Evolutionary conservation across 2,797 vertebrate species (phyloP).

Genomic region (Sebastes paucispinis): DNA sequence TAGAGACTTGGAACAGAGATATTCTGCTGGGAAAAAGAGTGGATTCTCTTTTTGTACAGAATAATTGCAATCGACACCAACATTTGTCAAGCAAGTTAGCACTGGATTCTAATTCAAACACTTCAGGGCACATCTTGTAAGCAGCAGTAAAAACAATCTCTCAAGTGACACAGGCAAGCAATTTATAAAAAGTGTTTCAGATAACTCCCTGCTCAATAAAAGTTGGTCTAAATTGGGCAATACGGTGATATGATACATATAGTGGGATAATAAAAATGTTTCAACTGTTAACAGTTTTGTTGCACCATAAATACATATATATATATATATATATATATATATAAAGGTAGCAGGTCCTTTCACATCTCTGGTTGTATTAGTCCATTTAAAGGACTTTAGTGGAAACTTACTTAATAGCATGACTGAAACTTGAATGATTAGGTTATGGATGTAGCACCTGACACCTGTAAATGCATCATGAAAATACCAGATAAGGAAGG

Average conservation of each 20-base stretch:
- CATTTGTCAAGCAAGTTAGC: neutral
- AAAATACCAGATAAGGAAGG: neutral
- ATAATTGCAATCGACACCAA: neutral
- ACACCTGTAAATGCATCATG: neutral
- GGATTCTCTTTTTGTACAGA: neutral
- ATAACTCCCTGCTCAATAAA: no score
- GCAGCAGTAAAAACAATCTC: neutral
- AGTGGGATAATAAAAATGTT: neutral
- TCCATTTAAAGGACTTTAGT: neutral
- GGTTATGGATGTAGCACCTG: neutral
- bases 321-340: no score
- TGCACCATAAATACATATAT: neutral
- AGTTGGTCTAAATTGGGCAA: no score
- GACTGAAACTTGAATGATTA: neutral
- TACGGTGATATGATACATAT: neutral
- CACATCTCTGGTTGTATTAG: neutral
- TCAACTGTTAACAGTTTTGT: neutral
- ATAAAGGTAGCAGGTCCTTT: neutral
- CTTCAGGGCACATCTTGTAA: neutral
- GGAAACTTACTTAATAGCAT: neutral
- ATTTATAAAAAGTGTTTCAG: no score
- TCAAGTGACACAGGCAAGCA: neutral
- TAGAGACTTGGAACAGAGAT: neutral
- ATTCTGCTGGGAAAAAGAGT: neutral
- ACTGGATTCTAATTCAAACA: neutral